Base-by-base conservation (phyloP, 2,797 vertebrate species). In the Urocyon cinereoargenteus region DNA sequence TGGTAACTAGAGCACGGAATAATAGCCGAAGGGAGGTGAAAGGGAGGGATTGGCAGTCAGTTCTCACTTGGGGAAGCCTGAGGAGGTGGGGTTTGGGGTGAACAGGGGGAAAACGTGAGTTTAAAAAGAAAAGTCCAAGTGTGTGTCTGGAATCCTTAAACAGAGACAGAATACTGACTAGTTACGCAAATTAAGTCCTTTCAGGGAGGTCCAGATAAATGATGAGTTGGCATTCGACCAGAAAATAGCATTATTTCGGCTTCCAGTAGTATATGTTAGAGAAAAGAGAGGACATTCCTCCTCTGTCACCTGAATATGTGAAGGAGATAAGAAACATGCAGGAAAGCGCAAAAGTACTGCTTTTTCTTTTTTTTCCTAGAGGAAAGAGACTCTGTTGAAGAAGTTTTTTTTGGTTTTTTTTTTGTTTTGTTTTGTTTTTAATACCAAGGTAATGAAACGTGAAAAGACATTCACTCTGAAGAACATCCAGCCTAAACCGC, bases 171-270 rank as follows among this genome's bases (percentile, higher is more conserved):
- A 99, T 98, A 98, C 98, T 98, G 98, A 98, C 98, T 97, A 98
- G 98, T 97, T 98, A 96, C 98, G 97, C 96, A 99, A 98, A 98
- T 98, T 97, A 98, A 98, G 97, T 98, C 97, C 97, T 98, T 98
- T 98, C 97, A 98, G 97, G 81, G 90, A 93, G 88, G 24, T 98
- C 97, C 97, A 97, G 93, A 92, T 98, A 98, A 98, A 95, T 7
- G 78, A 98, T 96, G 98, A 97, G 95, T 98, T 98, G 98, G 97
- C 96, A 98, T 98, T 98, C 98, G 98, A 98, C 98, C 98, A 98
- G 98, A 98, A 99, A 99, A 99, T 97, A 96, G 64, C 97, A 98
- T 98, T 98, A 98, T 98, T 98, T 97, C 92, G 86, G 96, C 90
- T 49, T 3, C 62, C 9, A 97, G 94, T 75, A 94, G 86, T 68